Evolutionary conservation across 2,888 invertebrate genomes (phyloP).

Genomic region (Notodonta dromedarius): DNA sequence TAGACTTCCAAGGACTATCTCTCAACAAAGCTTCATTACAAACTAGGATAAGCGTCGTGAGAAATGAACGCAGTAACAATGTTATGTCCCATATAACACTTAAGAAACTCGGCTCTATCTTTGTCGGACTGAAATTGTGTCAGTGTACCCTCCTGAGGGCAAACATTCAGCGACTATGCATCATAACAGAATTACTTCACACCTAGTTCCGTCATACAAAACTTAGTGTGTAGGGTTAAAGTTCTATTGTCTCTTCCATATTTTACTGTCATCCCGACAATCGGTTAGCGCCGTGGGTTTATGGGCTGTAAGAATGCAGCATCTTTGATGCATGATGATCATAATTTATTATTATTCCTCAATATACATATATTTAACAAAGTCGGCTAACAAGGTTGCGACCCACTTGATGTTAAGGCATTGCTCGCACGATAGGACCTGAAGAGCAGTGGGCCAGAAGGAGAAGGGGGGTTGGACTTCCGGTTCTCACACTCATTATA

Average conservation of each 20-base stretch:
- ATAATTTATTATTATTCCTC: too few relatives aligned
- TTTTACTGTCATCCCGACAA: background rate
- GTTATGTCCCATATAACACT: slow-evolving; percentile 1
- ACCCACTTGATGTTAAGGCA: too few relatives aligned
- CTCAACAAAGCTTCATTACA: slow-evolving; percentile 1
- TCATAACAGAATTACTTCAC: slow-evolving; percentile 4
- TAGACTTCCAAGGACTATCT: background rate
- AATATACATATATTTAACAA: too few relatives aligned
- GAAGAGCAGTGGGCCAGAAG: too few relatives aligned
- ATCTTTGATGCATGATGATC: too few relatives aligned
- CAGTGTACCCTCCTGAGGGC: slow-evolving; percentile 3
- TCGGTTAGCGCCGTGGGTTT: too few relatives aligned
- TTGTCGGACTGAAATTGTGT: slow-evolving; percentile 8
- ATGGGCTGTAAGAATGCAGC: too few relatives aligned
- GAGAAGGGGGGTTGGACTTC: too few relatives aligned
- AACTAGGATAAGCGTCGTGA: background rate
- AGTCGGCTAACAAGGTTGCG: too few relatives aligned
- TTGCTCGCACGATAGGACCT: too few relatives aligned
- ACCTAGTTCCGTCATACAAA: background rate
- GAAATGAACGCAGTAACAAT: slow-evolving; percentile 5
- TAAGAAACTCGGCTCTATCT: background rate
- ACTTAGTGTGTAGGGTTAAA: background rate
- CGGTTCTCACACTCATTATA: too few relatives aligned
- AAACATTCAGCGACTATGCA: slow-evolving; percentile 2
- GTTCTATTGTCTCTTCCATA: background rate